Evolutionary conservation across 1,140 invertebrate genomes (phyloP), one percentile per base, ranked within the genome.

Genomic region (Drosophila yakuba): DNA sequence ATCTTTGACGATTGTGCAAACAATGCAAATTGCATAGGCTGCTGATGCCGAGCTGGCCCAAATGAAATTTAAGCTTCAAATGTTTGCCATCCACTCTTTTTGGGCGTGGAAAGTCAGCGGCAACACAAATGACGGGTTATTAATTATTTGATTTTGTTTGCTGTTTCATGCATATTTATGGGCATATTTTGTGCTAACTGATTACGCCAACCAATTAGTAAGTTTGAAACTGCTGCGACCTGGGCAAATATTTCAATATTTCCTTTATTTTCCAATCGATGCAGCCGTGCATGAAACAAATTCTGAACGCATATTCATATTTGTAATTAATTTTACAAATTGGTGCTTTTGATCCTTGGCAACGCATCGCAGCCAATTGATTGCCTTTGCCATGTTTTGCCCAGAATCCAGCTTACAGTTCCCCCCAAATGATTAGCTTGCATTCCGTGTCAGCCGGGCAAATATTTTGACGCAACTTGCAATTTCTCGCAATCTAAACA

Each of bases 401-500:
- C 4, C 17, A 11, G 38, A 52, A 51, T 52, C 28, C 43, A 23
- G 23, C 43, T 78, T 23, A 12, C 36, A 50, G n/a, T 4, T 36
- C 23, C 48, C 20, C 10, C 48, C n/a, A 41, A 32, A 69, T 74
- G 66, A 86, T 75, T 66, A 56, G 68, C 57, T 57, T 47, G 59
- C 64, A 61, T 54, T 59, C 51, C 48, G 23, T 74, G 54, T 45
- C 64, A 51, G 43, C 14, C 47, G 36, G 63, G 72, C 45, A 89
- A 88, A 88, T 89, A 88, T 89, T 89, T 89, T 74, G 77, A 89
- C 80, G 83, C 84, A 80, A 72, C 84, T 80, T 71, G 84, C 84
- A 89, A 80, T 89, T 89, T 83, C 80, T 76, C 43, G 67, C 82
- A 89, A 89, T 89, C 83, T 86, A 86, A 86, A 80, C 71, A 88